Conservation (phyloP, 2,888 invertebrate genomes). For the Rugalucina vietnamica region DNA sequence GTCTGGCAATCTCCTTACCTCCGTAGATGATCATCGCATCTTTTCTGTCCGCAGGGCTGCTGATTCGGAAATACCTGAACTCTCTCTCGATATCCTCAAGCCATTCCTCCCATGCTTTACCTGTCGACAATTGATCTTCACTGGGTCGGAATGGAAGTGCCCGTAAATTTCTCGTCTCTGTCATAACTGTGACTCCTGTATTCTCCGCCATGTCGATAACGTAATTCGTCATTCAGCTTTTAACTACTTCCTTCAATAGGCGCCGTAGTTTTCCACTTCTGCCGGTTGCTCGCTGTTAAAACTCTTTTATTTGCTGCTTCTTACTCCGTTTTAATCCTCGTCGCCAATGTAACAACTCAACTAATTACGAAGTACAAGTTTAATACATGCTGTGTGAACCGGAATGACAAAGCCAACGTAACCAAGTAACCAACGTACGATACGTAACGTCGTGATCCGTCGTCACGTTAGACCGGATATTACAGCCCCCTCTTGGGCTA, state of each 20-base stretch:
- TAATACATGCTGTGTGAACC: no score
- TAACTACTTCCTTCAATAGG: background rate
- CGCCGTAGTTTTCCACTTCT: background rate
- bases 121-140: no score
- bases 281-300: no score
- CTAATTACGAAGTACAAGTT: no score
- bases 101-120: background rate
- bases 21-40: background rate
- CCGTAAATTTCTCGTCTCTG: background rate
- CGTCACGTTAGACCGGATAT: no score
- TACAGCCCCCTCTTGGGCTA: no score
- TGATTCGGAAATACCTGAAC: background rate
- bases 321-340: no score
- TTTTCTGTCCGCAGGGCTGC: background rate
- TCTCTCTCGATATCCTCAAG: background rate
- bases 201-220: background rate
- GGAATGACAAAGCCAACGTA: no score
- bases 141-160: background rate
- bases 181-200: background rate
- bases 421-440: no score
- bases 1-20: background rate
- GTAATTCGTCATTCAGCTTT: background rate
- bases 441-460: no score
- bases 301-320: no score
- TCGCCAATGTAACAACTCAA: no score